Base-by-base conservation (phyloP, 2,888 invertebrate species). In the Napeogenes inachia region DNA sequence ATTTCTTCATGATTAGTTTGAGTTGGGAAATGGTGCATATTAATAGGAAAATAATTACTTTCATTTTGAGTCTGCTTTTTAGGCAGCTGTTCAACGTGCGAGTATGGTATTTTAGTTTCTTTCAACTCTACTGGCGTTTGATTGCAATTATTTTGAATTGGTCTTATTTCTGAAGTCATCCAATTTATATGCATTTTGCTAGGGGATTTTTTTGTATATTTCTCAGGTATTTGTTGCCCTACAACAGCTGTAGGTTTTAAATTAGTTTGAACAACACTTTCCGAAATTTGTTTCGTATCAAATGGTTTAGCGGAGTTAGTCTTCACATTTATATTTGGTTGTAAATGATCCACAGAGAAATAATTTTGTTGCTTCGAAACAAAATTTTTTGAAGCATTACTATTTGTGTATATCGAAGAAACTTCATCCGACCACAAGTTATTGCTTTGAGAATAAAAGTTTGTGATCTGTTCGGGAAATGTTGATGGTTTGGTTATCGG, bases 131-230 rank as follows among this genome's bases (percentile, higher is more conserved):
- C 59, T 61, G 83, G 79, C 42, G 74, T 66, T 63, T 80, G 71
- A 61, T 78, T 84, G 67, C 79, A 86, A 71, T 77, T 80, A 68
- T 77, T 84, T 75, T 87, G 87, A 74, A 84, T 80, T 13, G 89
- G 81, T 66, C 89, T 82, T 54, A 82, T 82, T 79, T 90, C 90
- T 21, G 90, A 90, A 30, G 90, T 90, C 90, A 90, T 90, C 90
- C 90, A 90, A 71, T 90, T 90, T 45, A 90, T 90, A 65, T 89
- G 90, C 84, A 84, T 89, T 80, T 90, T 90, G 62, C 72, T 87
- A 1, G 88, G 87, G 5, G 87, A 87, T 66, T 89, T 90, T 68
- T 90, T 90, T 0, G 85, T 83, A 71, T 81, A 89, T 67, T 89
- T 89, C 63, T 89, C 89, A 46, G 80, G 67, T 59, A 83, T 79